Conservation (phyloP, 2,113 vertebrate genomes). For the Hippoglossus stenolepis region DNA sequence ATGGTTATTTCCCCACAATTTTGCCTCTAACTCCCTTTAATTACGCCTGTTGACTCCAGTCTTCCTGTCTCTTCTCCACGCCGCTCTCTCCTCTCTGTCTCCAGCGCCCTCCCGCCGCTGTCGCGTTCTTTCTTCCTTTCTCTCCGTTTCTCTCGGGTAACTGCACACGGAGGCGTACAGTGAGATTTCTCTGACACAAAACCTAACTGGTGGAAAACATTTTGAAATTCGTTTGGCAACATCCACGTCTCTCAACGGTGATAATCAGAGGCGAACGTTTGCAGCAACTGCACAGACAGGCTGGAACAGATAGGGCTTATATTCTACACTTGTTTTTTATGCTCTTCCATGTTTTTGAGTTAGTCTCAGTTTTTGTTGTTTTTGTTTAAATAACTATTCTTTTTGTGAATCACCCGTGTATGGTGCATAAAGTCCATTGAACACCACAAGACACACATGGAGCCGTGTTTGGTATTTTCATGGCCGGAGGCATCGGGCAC, state of each 20-base stretch:
- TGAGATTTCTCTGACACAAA: constrained; percentile 46
- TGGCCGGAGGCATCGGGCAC: not conserved
- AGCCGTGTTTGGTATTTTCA: constrained; percentile 5
- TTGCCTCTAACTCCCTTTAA: constrained; percentile 57
- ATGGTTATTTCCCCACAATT: constrained; percentile 40
- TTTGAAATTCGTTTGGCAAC: constrained; percentile 54
- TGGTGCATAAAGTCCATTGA: not conserved
- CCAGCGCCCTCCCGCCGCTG: not conserved
- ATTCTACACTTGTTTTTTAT: constrained; percentile 34
- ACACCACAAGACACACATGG: constrained; percentile 4
- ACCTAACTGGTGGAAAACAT: constrained; percentile 47
- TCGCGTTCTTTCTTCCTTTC: not conserved
- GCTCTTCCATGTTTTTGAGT: constrained; percentile 11
- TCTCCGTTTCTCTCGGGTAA: constrained; percentile 1
- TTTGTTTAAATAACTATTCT: no score
- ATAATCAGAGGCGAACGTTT: constrained; percentile 57
- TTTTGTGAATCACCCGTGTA: not conserved
- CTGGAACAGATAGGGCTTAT: constrained; percentile 36
- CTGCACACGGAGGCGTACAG: not conserved
- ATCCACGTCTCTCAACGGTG: constrained; percentile 29
- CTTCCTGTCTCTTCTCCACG: constrained; percentile 24
- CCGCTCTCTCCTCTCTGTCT: constrained; percentile 16
- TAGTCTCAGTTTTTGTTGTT: constrained; percentile 13
- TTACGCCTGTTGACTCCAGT: constrained; percentile 62
- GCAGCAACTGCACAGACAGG: constrained; percentile 29